These are phyloP conservation scores for Pogonocichla stellata DNA, from an alignment of 2,113 vertebrate genomes.

Conservation along the genomic window DNA sequence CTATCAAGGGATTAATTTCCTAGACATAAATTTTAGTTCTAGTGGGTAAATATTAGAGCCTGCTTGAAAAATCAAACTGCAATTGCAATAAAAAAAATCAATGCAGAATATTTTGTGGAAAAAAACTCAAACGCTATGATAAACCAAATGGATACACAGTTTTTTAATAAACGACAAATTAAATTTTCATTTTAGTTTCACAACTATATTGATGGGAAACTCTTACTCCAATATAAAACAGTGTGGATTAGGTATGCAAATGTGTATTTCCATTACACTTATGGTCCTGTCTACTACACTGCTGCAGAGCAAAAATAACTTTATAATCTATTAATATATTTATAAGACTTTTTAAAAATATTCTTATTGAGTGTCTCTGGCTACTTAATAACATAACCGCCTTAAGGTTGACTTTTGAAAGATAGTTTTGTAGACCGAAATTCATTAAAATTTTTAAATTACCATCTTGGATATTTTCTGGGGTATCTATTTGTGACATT, in stretches of 20 bases:
- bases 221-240: not conserved
- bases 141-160: not conserved
- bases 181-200: not conserved
- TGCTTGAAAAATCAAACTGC: not conserved
- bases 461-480: not conserved
- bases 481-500: not conserved
- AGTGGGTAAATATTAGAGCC: not conserved
- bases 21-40: not conserved
- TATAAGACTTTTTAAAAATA: not conserved
- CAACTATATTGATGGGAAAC: not conserved
- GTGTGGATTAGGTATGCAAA: not conserved
- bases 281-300: not conserved
- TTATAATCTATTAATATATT: not conserved
- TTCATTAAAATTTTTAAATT: not conserved
- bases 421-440: not conserved
- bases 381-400: not conserved
- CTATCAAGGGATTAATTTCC: conserved; percentile 13
- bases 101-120: not conserved
- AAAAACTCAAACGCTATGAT: not conserved
- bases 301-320: not conserved
- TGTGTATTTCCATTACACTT: not conserved
- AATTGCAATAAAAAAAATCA: not conserved
- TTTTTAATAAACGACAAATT: not conserved
- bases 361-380: not conserved
- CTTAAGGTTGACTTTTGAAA: not conserved